Percentiles rank a stretch among this genome's conserved stretches.
phyloP scores from a whole-genome alignment of 2,888 invertebrate species.

The Camptogramma bilineatum region DNA sequence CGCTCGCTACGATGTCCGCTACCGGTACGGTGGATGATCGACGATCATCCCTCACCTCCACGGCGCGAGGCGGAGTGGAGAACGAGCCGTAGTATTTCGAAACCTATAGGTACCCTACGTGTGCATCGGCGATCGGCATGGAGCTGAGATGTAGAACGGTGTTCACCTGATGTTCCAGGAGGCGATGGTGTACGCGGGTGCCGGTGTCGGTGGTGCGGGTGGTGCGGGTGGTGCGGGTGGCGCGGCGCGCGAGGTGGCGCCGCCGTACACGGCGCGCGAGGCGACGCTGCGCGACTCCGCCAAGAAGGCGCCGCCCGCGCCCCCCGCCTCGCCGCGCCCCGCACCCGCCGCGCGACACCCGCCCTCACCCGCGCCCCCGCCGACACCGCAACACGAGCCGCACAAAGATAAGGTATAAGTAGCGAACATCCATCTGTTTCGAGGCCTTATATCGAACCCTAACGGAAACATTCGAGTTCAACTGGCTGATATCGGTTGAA shows the following conservation, averaged over 20 bases:
- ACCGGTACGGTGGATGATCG: no score
- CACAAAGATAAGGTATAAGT: slow-evolving; percentile 34
- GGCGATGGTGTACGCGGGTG: slow-evolving; percentile 35
- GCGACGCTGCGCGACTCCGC: slow-evolving; percentile 69
- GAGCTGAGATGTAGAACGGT: no score
- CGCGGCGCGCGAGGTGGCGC: slow-evolving; percentile 54
- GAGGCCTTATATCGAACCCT: no score
- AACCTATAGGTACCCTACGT: no score
- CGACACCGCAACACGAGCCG: slow-evolving; percentile 21
- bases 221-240: slow-evolving; percentile 39
- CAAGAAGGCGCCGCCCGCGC: slow-evolving; percentile 64
- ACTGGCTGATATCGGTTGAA: no score
- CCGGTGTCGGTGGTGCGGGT: slow-evolving; percentile 40
- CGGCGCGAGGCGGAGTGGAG: no score
- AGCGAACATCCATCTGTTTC: not conserved
- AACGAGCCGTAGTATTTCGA: no score
- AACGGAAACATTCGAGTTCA: no score
- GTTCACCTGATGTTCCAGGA: slow-evolving; percentile 55
- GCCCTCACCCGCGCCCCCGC: slow-evolving; percentile 31
- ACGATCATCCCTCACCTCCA: no score
- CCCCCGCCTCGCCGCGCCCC: slow-evolving; percentile 31
- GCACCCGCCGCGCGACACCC: slow-evolving; percentile 30
- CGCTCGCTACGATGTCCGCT: no score
- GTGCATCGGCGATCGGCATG: no score
- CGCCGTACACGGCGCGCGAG: slow-evolving; percentile 56